Evolutionary conservation across 2,797 vertebrate species (phyloP), one percentile per base, ranked within the genome.

Genomic region (Paramormyrops hopkinsi): DNA sequence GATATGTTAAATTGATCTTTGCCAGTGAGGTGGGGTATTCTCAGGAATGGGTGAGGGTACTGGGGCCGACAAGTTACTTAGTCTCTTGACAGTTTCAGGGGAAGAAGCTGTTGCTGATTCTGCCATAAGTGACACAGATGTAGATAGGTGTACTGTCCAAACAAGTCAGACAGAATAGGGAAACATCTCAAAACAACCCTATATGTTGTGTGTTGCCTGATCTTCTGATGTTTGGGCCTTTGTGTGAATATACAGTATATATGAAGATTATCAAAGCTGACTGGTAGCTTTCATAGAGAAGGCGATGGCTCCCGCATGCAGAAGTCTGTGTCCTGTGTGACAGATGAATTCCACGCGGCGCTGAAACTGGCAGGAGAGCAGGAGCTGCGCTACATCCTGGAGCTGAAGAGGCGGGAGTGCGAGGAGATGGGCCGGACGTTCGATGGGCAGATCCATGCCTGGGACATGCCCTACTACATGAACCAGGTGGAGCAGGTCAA

Each of bases 391-490:
- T 97, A 97, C 88, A 96, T 99, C 90, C 94, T 99, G 82, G 94
- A 95, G 0, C 95, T 99, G 90, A 99, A 99, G 94, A 96, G 95
- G 93, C 95, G 95, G 33, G 97, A 99, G 90, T 98, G 97, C 90
- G 87, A 96, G 93, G 96, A 96, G 94, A 95, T 90, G 93, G 97
- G 96, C 59, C 91, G 93, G 48, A 90, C 92, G 12, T 98, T 95
- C n/a, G 98, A 99, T 4, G 97, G 95, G 87, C 96, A 93, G 94
- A 97, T 99, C 93, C 96, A 98, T 6, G 97, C 97, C 1, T 99
- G 98, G 98, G 98, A 99, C 93, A 92, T 99, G 51, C 96, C 97
- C 73, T 99, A 98, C 92, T 99, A 98, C 92, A 98, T 99, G 97
- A 98, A 96, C 84, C 97, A 96, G 91, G 97, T 97, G 89, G 97